A percentile compares a stretch with the other conserved stretches of the same genome.
phyloP scores from a whole-genome alignment of 1,140 invertebrate species.

The Tachypleus tridentatus region DNA sequence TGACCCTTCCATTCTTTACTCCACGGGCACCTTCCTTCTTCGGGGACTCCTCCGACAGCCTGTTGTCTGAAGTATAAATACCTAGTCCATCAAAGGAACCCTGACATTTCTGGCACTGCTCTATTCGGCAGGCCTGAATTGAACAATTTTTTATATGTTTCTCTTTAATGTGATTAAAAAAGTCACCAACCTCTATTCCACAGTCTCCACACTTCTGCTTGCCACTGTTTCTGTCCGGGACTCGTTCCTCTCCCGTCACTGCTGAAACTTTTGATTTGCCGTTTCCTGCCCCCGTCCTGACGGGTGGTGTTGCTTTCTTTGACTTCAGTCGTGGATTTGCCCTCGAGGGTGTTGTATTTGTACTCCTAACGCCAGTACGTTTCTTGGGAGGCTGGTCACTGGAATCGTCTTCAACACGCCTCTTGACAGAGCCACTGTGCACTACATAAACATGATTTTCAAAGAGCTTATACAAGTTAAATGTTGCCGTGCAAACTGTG shows the following conservation, averaged over 20 bases:
- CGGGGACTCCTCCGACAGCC: neutral
- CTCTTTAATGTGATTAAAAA: conserved; percentile 18
- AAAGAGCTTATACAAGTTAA: conserved; percentile 89
- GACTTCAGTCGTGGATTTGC: neutral
- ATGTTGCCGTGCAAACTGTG: conserved; percentile 85
- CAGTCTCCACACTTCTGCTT: conserved; percentile 17
- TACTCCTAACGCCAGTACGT: no score
- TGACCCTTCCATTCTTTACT: no score
- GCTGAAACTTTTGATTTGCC: neutral
- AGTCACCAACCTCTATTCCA: conserved; percentile 15
- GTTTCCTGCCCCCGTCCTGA: no score
- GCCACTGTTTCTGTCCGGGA: conserved; percentile 52
- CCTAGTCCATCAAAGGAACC: conserved; percentile 22
- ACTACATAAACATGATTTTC: conserved; percentile 88
- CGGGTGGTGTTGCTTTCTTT: neutral
- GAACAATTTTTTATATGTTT: conserved; percentile 20
- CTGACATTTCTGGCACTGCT: conserved; percentile 25
- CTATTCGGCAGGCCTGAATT: conserved; percentile 23
- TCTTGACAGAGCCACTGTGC: conserved; percentile 46
- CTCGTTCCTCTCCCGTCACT: conserved; percentile 5
- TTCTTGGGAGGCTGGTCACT: conserved; percentile 22
- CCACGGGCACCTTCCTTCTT: no score
- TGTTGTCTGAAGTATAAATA: conserved; percentile 19
- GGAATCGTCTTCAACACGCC: conserved; percentile 1
- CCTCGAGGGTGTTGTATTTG: neutral